Conservation (phyloP, 2,113 vertebrate species). For the Zosterops borbonicus region DNA sequence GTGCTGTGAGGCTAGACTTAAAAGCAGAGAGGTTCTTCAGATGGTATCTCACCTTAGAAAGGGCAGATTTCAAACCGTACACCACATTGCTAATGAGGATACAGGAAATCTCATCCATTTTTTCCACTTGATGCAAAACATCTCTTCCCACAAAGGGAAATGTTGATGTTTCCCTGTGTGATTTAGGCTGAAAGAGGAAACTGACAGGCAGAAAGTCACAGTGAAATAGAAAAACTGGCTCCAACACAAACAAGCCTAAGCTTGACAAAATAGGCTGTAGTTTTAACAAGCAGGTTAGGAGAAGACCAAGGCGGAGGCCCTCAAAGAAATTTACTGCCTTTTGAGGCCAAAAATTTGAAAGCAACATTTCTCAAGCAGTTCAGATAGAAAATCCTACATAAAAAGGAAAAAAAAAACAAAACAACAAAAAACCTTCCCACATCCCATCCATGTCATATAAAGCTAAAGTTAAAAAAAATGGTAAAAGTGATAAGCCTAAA, state of each 20-base stretch:
- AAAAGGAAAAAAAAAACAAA: background rate
- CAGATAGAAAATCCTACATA: background rate
- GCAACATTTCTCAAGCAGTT: background rate
- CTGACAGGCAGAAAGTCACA: slow-evolving; percentile 4
- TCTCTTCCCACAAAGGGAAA: slow-evolving; percentile 39
- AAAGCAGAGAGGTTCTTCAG: slow-evolving; percentile 8
- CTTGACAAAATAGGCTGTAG: slow-evolving; percentile 42
- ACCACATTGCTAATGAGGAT: slow-evolving; percentile 23
- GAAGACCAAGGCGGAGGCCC: background rate
- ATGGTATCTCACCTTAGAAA: slow-evolving; percentile 28
- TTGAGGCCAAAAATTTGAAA: background rate
- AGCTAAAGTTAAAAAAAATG: slow-evolving; percentile 1
- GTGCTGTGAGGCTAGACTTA: slow-evolving; percentile 6
- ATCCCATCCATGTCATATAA: background rate
- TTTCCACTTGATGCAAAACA: slow-evolving; percentile 48
- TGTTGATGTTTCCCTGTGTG: slow-evolving; percentile 11
- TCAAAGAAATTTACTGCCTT: background rate
- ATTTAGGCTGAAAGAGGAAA: slow-evolving; percentile 32
- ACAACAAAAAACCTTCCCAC: too few relatives aligned
- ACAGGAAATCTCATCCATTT: slow-evolving; percentile 52
- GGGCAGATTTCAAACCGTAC: background rate
- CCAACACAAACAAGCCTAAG: slow-evolving; percentile 58
- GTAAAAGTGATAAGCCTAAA: slow-evolving; percentile 40
- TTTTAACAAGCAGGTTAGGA: slow-evolving; percentile 36
- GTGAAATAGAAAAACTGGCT: slow-evolving; percentile 33